Evolutionary conservation across 64 coral and sea anemone genomes (phyloP).

Genomic region (Dendrophyllia cribrosa): DNA sequence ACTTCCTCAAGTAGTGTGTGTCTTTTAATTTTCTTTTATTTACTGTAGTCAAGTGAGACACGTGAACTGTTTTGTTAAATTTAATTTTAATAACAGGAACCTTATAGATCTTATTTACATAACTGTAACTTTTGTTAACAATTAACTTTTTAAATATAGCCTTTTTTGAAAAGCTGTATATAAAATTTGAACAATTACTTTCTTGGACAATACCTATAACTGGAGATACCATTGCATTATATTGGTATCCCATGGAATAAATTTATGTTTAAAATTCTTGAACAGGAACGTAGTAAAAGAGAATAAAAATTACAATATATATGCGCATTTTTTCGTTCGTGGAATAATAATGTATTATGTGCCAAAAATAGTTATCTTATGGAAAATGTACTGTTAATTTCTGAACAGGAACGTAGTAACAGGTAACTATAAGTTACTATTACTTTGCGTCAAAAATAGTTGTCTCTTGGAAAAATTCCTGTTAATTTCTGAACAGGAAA

Average conservation of each 20-base stretch:
- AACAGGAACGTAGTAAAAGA: slow-evolving; percentile 20
- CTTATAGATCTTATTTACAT: slow-evolving; percentile 36
- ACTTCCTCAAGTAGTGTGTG: slow-evolving; percentile 12
- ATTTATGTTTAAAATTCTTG: slow-evolving; percentile 27
- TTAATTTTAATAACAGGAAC: slow-evolving; percentile 26
- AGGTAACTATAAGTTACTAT: slow-evolving; percentile 16
- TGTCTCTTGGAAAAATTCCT: slow-evolving; percentile 15
- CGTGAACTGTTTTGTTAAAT: slow-evolving; percentile 9
- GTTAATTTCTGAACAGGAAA: slow-evolving; percentile 10
- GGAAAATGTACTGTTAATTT: slow-evolving; percentile 17
- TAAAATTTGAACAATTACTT: slow-evolving; percentile 28
- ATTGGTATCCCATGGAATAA: slow-evolving; percentile 29
- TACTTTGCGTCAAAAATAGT: slow-evolving; percentile 17
- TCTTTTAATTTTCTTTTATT: slow-evolving; percentile 18
- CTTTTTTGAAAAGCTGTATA: slow-evolving; percentile 27
- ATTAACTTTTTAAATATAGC: slow-evolving; percentile 33
- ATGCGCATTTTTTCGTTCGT: slow-evolving; percentile 12
- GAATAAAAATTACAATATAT: slow-evolving; percentile 15
- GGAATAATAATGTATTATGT: slow-evolving; percentile 24
- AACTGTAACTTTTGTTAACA: slow-evolving; percentile 30
- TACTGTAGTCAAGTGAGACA: slow-evolving; percentile 20
- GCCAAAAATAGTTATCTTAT: slow-evolving; percentile 14
- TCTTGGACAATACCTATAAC: slow-evolving; percentile 35
- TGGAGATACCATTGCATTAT: slow-evolving; percentile 32
- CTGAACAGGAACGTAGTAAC: slow-evolving; percentile 20